phyloP scores from a whole-genome alignment of 2,888 invertebrate species.

The Phlogophora meticulosa region DNA sequence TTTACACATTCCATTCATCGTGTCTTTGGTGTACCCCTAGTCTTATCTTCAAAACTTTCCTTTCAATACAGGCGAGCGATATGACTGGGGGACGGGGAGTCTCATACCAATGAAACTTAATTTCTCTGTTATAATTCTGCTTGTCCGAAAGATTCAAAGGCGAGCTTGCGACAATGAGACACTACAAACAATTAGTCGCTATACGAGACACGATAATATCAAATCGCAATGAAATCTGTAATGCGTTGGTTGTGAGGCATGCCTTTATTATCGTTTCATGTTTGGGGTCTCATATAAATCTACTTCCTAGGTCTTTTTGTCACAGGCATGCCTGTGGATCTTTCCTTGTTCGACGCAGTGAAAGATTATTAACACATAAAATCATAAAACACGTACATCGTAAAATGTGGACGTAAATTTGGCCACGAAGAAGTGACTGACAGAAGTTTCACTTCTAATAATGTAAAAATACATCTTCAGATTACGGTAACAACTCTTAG shows the following conservation, averaged over 20 bases:
- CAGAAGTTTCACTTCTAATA: slow-evolving; percentile 11
- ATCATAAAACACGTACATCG: slow-evolving; percentile 67
- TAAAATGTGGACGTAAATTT: slow-evolving; percentile 53
- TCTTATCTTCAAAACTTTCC: no score
- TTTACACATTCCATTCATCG: no score
- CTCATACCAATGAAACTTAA: no score
- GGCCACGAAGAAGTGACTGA: background rate
- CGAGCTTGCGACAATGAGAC: background rate
- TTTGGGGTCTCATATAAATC: slow-evolving; percentile 17
- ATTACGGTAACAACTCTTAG: no score
- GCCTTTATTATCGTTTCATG: background rate
- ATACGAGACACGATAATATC: background rate
- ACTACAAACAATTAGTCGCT: background rate
- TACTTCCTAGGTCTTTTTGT: slow-evolving; percentile 20
- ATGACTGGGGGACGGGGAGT: no score
- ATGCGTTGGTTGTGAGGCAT: background rate
- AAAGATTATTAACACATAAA: slow-evolving; percentile 60
- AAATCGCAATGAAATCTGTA: slow-evolving; percentile 3
- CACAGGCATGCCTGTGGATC: background rate
- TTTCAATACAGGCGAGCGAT: no score
- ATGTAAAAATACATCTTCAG: no score
- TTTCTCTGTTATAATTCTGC: background rate
- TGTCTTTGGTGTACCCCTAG: no score
- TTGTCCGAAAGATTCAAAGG: background rate
- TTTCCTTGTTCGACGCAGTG: slow-evolving; percentile 34